These are phyloP conservation scores for Orthosia incerta DNA, from an alignment of 2,888 invertebrate genomes.

Conservation along the genomic window DNA sequence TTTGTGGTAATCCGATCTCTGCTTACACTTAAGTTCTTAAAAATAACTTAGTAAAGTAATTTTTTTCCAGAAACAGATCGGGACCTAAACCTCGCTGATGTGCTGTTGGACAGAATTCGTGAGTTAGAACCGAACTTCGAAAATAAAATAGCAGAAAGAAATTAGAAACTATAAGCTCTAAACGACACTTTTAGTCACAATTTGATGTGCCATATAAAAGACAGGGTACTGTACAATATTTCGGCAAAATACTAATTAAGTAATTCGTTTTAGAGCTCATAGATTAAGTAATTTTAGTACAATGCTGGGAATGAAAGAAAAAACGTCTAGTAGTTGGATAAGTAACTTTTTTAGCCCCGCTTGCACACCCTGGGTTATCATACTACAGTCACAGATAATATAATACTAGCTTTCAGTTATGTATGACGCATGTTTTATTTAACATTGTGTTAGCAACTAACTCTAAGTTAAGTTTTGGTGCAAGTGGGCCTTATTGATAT, in stretches of 20 bases:
- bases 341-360: neutral
- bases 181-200: neutral
- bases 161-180: slow-evolving; percentile 18
- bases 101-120: slow-evolving; percentile 81
- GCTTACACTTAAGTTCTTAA: neutral
- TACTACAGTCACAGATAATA: too few relatives aligned
- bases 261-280: slow-evolving; percentile 3
- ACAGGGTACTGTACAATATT: neutral
- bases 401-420: too few relatives aligned
- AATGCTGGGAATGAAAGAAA: slow-evolving; percentile 53
- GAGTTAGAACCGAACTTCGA: slow-evolving; percentile 81
- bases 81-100: slow-evolving; percentile 83
- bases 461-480: too few relatives aligned
- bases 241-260: neutral
- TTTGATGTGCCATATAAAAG: slow-evolving; percentile 1
- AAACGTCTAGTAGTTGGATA: neutral
- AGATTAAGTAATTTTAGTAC: neutral
- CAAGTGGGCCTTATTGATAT: neutral
- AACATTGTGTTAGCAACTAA: too few relatives aligned
- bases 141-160: slow-evolving; percentile 54
- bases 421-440: too few relatives aligned
- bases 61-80: slow-evolving; percentile 80
- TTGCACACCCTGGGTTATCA: too few relatives aligned
- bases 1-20: too few relatives aligned
- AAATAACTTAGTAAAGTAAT: neutral